phyloP scores from a whole-genome alignment of 2,888 invertebrate species.

The Andrena bicolor region DNA sequence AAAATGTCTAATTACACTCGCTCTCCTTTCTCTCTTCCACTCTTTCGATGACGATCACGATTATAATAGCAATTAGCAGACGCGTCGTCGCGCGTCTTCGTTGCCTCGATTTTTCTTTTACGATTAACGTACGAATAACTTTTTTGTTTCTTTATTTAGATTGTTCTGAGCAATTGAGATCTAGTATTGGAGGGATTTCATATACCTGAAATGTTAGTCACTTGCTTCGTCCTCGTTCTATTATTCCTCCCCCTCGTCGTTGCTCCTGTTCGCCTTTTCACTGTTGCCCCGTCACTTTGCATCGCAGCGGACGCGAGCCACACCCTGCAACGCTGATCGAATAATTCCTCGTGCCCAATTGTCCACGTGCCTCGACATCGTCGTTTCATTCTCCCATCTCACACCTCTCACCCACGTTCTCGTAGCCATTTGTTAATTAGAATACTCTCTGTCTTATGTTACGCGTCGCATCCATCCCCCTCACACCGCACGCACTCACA shows the following conservation, averaged over 20 bases:
- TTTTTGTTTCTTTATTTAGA: slow-evolving; percentile 60
- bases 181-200: slow-evolving; percentile 80
- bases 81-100: slow-evolving; percentile 54
- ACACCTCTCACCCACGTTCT: background rate
- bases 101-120: slow-evolving; percentile 52
- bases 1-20: slow-evolving; percentile 30
- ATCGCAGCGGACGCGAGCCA: background rate
- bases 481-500: slow-evolving; percentile 74
- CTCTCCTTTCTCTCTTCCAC: slow-evolving; percentile 28
- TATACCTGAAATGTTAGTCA: slow-evolving; percentile 73
- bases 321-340: slow-evolving; percentile 11
- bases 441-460: slow-evolving; percentile 49
- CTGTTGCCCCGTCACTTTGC: slow-evolving; percentile 26
- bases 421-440: slow-evolving; percentile 37
- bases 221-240: slow-evolving; percentile 43
- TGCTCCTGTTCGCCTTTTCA: slow-evolving; percentile 41
- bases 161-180: slow-evolving; percentile 82
- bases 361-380: background rate
- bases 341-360: background rate
- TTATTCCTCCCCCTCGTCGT: slow-evolving; percentile 20
- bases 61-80: slow-evolving; percentile 41
- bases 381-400: background rate
- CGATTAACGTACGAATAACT: slow-evolving; percentile 67
- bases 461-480: slow-evolving; percentile 56
- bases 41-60: slow-evolving; percentile 53